A percentile compares a stretch with the other conserved stretches of the same genome.
Evolutionary conservation across 92 coral and sea anemone genomes (phyloP).

Genomic region (Phenganax stokvisi): DNA sequence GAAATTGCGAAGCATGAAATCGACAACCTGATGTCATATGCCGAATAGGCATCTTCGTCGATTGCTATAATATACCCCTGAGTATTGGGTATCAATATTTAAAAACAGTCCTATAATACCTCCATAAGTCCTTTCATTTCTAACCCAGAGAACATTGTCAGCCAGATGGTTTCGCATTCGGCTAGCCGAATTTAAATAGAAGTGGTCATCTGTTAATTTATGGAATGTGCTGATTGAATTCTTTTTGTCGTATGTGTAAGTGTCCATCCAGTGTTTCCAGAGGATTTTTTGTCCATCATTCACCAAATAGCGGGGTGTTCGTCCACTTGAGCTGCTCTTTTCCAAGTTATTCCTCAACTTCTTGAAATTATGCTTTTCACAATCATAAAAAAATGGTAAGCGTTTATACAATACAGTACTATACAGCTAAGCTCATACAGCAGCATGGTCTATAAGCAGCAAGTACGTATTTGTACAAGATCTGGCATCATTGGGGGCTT

Average conservation of each 20-base stretch:
- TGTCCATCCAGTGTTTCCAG: slow-evolving; percentile 39
- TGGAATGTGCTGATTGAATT: slow-evolving; percentile 35
- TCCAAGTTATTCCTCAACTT: slow-evolving; percentile 39
- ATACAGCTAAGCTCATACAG: too few species aligned
- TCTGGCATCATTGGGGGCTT: too few species aligned
- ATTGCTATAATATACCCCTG: too few species aligned
- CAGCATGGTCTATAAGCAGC: too few species aligned
- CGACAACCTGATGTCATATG: too few species aligned
- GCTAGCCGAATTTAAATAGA: slow-evolving; percentile 28
- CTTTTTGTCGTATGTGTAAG: slow-evolving; percentile 25
- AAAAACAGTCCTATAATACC: too few species aligned
- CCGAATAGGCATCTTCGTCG: too few species aligned
- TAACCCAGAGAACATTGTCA: slow-evolving; percentile 29
- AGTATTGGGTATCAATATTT: too few species aligned
- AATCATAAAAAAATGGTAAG: not conserved
- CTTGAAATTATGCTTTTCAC: slow-evolving; percentile 42
- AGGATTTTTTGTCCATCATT: slow-evolving; percentile 37
- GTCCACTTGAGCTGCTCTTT: slow-evolving; percentile 39
- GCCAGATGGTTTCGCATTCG: slow-evolving; percentile 45
- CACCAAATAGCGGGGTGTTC: slow-evolving; percentile 31
- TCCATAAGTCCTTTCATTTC: too few species aligned
- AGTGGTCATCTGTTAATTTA: slow-evolving; percentile 35
- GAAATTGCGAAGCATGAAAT: too few species aligned
- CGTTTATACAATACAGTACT: not conserved
- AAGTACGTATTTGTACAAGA: too few species aligned